Percentiles rank a stretch among this genome's conserved stretches.
These are phyloP conservation scores for Oncorhynchus tshawytscha DNA, from an alignment of 2,113 vertebrate species.

Conservation along the genomic window DNA sequence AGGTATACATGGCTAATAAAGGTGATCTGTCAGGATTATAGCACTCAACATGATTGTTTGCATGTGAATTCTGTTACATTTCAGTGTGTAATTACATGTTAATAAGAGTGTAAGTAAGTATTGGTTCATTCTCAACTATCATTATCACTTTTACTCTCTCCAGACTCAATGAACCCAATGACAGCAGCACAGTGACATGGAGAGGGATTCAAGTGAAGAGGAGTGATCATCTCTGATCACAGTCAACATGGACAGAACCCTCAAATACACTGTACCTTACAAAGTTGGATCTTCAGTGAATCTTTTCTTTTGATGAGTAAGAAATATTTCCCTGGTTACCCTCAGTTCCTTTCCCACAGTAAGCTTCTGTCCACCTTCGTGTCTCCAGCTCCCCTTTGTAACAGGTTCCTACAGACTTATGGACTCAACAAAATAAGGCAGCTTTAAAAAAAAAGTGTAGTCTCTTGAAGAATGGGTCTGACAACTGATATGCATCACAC, in stretches of 20 bases:
- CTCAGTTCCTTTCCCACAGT: too few species aligned
- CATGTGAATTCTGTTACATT: too few species aligned
- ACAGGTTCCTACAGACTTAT: background rate
- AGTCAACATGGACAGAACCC: background rate
- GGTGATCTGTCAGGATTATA: background rate
- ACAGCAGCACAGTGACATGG: background rate
- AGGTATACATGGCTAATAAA: constrained; percentile 15
- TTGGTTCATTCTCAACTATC: too few species aligned
- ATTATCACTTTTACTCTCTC: background rate
- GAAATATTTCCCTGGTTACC: too few species aligned
- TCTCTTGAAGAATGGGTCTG: background rate
- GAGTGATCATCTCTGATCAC: background rate
- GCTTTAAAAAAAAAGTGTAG: background rate
- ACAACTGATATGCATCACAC: too few species aligned
- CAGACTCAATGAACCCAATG: background rate
- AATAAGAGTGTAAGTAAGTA: too few species aligned
- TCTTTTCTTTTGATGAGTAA: too few species aligned
- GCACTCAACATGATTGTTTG: too few species aligned
- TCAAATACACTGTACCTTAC: background rate
- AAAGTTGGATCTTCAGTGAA: too few species aligned
- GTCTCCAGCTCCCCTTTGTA: background rate
- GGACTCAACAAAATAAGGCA: background rate
- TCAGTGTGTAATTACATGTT: too few species aligned
- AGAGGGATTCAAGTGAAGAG: background rate
- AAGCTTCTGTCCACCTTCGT: too few species aligned